Conservation (phyloP, 2,888 invertebrate species). For the Aporophyla lueneburgensis region DNA sequence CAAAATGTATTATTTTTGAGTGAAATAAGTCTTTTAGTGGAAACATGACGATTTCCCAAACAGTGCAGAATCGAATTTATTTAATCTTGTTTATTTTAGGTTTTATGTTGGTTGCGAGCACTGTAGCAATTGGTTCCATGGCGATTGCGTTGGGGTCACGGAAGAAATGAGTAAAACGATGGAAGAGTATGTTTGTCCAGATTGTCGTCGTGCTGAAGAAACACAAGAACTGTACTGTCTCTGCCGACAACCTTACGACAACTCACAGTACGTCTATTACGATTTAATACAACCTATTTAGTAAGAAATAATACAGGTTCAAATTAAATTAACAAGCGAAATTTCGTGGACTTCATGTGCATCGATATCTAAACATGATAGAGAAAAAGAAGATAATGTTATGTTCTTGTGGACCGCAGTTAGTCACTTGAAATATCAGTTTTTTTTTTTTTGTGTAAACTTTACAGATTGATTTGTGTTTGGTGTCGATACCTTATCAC, state of each 20-base stretch:
- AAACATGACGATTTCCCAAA: neutral
- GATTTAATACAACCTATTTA: neutral
- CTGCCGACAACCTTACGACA: slow-evolving; percentile 99
- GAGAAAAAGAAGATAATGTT: no score
- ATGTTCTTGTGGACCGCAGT: no score
- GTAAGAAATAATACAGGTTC: neutral
- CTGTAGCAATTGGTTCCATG: slow-evolving; percentile 99
- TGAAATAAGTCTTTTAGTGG: neutral
- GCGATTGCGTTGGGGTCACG: slow-evolving; percentile 98
- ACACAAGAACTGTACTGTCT: slow-evolving; percentile 98
- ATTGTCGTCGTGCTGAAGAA: slow-evolving; percentile 96
- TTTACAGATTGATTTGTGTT: no score
- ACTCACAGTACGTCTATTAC: slow-evolving; percentile 95
- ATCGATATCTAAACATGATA: no score
- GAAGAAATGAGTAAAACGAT: slow-evolving; percentile 97
- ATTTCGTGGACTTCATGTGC: no score
- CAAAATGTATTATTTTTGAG: neutral
- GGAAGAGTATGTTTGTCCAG: slow-evolving; percentile 97
- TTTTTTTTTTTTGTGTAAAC: no score
- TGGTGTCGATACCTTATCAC: no score
- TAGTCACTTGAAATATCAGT: no score
- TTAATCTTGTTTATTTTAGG: slow-evolving; percentile 84
- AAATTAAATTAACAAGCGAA: no score
- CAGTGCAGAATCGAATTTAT: neutral
- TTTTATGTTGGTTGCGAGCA: slow-evolving; percentile 99